Evolutionary conservation across 1,140 invertebrate genomes (phyloP), one percentile per base, ranked within the genome.

Genomic region (Eciton burchellii): DNA sequence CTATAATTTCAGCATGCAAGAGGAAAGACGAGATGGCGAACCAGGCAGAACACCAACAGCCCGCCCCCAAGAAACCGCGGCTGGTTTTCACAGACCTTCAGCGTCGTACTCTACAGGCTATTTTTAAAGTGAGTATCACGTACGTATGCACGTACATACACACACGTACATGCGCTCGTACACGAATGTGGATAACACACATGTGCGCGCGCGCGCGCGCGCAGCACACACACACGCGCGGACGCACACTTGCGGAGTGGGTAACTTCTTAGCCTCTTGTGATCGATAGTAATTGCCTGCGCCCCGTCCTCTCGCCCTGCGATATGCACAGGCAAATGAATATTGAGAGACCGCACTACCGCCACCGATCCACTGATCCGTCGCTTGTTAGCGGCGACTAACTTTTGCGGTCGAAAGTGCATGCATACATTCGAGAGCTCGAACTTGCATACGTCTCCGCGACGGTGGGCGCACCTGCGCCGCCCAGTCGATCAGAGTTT

Each of bases 1-100:
- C 73, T 73, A 70, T 85, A 86, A 88, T 93, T 94, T 71, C 95
- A 98, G 98, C 97, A 89, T 99, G 98, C 96, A 99, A 99, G 95
- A 97, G 99, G 96, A 99, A 99, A 97, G 99, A 99, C 95, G 98
- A 99, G 92, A 95, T 96, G 95, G 94, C 94, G 95, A 95, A 85
- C 94, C 95, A 96, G 92, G 94, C 96, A 93, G 97, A 97, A 93
- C 96, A 97, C 95, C 93, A 94, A 94, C 95, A 96, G 92, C 96
- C 97, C 95, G 97, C 97, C 87, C 98, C 98, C 94, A 99, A 99
- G 96, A 99, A 99, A 95, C 99, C 99, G 82, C 97, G 99, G 93
- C 97, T 99, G 94, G 99, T 99, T 95, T 99, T 99, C 96, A 99
- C 99, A 92, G 99, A 99, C 95, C 98, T 99, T 91, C 99, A 99